Percentiles rank a stretch among this genome's conserved stretches.
These are phyloP conservation scores for Hydrolagus colliei DNA, from an alignment of 2,797 vertebrate species.

Conservation along the genomic window DNA sequence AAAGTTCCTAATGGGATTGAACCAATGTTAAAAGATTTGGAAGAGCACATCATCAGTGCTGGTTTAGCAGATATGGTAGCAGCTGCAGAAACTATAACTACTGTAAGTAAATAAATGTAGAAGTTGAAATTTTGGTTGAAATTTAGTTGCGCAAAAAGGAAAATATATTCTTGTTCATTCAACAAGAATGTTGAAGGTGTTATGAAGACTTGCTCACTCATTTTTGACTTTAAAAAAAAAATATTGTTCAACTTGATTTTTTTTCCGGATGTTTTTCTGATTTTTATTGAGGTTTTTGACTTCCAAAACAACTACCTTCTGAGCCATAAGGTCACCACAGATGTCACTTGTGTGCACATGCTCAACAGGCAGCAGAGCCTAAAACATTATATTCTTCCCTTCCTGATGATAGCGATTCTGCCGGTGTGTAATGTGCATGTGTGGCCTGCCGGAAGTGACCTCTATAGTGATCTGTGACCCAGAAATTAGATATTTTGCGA, in stretches of 20 bases:
- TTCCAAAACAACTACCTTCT: constrained; percentile 23
- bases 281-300: neutral
- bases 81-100: constrained; percentile 93
- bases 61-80: constrained; percentile 97
- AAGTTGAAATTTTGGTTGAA: neutral
- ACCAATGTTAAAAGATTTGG: constrained; percentile 95
- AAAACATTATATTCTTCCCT: too few species aligned
- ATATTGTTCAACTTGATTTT: neutral
- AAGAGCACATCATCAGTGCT: constrained; percentile 95
- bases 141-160: neutral
- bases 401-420: too few species aligned
- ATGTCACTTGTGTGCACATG: too few species aligned
- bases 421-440: too few species aligned
- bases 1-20: constrained; percentile 96
- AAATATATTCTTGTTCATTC: neutral
- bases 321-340: neutral
- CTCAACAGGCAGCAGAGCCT: too few species aligned
- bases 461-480: too few species aligned
- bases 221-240: constrained; percentile 14
- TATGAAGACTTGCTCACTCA: too few species aligned
- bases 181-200: too few species aligned
- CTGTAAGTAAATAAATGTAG: constrained; percentile 64
- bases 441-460: too few species aligned
- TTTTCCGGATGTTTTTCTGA: too few species aligned
- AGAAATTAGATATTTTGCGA: too few species aligned